phyloP scores from a whole-genome alignment of 2,113 vertebrate genomes.

The Plestiodon gilberti region DNA sequence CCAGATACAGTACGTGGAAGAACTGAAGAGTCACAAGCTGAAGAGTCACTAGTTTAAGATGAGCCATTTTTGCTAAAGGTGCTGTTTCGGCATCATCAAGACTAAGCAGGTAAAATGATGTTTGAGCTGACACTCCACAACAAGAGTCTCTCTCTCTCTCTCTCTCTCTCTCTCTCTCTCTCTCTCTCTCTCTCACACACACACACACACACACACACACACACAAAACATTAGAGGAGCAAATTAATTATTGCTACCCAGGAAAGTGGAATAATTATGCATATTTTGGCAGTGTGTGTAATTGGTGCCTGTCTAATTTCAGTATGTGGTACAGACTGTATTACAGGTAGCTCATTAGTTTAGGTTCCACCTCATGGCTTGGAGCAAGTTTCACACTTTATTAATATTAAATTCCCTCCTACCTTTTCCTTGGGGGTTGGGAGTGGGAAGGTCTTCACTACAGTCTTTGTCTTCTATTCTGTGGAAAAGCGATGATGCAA shows the following conservation, averaged over 20 bases:
- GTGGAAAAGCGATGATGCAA: constrained; percentile 67
- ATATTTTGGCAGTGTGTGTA: constrained; percentile 60
- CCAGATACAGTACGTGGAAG: too few relatives aligned
- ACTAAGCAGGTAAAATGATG: background rate
- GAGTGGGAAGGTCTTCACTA: constrained; percentile 58
- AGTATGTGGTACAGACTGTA: constrained; percentile 60
- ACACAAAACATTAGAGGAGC: background rate
- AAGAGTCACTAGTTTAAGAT: fast-evolving
- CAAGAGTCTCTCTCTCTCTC: too few relatives aligned
- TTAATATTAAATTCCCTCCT: constrained; percentile 69
- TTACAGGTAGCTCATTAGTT: constrained; percentile 66
- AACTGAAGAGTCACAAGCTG: fast-evolving
- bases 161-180: background rate
- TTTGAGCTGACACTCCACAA: background rate
- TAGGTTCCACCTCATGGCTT: constrained; percentile 59
- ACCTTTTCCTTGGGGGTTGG: constrained; percentile 63
- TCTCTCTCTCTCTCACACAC: background rate
- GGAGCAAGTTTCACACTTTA: constrained; percentile 63
- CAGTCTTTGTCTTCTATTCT: constrained; percentile 66
- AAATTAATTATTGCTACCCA: constrained; percentile 59
- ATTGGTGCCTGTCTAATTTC: constrained; percentile 68
- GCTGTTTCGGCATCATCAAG: background rate
- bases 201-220: too few relatives aligned
- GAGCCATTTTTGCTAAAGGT: background rate
- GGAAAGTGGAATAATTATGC: constrained; percentile 64